Base-by-base conservation (phyloP, 2,888 invertebrate species). In the Lasius fuliginosus region DNA sequence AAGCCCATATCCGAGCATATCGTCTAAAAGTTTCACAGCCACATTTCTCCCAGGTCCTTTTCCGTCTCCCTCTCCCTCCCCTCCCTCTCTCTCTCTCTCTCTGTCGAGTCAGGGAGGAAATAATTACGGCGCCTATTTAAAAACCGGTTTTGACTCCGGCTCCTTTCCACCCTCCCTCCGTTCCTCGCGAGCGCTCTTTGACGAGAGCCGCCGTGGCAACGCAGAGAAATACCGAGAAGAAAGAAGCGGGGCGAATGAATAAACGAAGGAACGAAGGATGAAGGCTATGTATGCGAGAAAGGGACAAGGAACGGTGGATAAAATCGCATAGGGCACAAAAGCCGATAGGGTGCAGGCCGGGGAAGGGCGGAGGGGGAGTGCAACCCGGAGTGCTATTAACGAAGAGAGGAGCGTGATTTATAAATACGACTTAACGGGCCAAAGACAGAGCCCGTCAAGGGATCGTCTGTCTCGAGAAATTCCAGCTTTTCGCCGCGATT, bases 41-140 rank as follows among this genome's bases (percentile, higher is more conserved):
- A 56, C 67, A 69, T 68, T 71, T 64, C 69, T 82, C 58, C 81
- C 83, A 71, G 79, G 46, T 87, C 81, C 77, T 65, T 85, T 86
- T 84, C 77, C 82, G 12, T 65, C 68, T 77, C 33, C 74, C 74
- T 23, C 85, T 76, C 67, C 85, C 68, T 82, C 58, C 69, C 23
- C 49, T 58, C 46, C 4, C 5, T n/a, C n/a, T 2, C 49, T 67
- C 85, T 69, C 77, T 67, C 73, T 33, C 36, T 73, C 53, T 53
- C 53, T 73, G 71, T 86, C 82, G 71, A 84, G 53, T 62, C 76
- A 73, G 84, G 84, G 89, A 89, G 88, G 90, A 92, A 92, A 92
- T 91, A 92, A 92, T 92, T 92, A 92, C 85, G 90, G 88, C 85
- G 89, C 90, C 90, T 89, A 89, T 92, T 92, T 89, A 90, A 91